These are phyloP conservation scores for Hephaestus fuliginosus DNA, from an alignment of 2,797 vertebrate species.

Conservation along the genomic window DNA sequence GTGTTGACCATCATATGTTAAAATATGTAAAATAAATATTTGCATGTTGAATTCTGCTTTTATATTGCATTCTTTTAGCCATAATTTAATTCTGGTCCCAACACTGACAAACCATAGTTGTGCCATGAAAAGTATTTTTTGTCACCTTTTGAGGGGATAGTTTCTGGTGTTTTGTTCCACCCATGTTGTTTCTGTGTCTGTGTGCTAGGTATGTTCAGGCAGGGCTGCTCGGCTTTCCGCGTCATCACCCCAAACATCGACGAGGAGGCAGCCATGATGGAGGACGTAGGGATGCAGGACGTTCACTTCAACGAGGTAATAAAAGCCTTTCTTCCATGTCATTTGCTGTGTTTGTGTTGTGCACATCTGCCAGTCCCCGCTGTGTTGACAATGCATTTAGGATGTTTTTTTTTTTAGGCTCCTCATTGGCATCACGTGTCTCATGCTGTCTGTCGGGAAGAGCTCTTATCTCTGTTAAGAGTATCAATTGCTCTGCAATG, in stretches of 20 bases:
- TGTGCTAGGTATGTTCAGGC: slow-evolving; percentile 92
- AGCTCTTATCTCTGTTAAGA: slow-evolving; percentile 64
- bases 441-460: not conserved
- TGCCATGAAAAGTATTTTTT: not conserved
- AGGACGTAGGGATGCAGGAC: slow-evolving; percentile 99
- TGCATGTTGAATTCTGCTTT: no score
- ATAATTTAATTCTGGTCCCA: not conserved
- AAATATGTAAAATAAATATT: no score
- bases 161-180: not conserved
- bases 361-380: not conserved
- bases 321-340: not conserved
- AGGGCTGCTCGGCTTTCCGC: slow-evolving; percentile 95
- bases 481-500: slow-evolving; percentile 44
- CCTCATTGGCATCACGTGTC: slow-evolving; percentile 11
- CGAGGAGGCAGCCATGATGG: slow-evolving; percentile 99
- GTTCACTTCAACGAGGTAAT: slow-evolving; percentile 97
- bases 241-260: slow-evolving; percentile 99
- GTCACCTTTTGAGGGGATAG: not conserved
- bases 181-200: not conserved
- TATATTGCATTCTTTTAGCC: no score
- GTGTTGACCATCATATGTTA: no score
- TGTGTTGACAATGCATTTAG: not conserved
- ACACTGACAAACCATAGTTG: no score
- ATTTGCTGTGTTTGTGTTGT: not conserved
- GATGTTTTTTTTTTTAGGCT: not conserved